These are phyloP conservation scores for Phymorhynchus buccinoides DNA, from an alignment of 1,140 invertebrate species.

Conservation along the genomic window DNA sequence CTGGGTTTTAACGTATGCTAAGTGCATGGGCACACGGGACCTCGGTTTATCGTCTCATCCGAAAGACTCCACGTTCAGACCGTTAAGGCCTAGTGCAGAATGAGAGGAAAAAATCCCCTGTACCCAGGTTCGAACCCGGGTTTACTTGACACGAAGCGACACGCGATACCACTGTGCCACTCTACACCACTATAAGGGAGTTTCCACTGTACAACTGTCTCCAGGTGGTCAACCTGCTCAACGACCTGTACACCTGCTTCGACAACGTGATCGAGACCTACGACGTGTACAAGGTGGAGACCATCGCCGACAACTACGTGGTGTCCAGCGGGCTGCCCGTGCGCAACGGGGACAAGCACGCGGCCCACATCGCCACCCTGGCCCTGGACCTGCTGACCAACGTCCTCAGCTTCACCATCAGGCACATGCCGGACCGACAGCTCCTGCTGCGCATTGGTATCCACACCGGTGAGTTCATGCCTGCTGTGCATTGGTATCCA, in stretches of 20 bases:
- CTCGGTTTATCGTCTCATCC: no score
- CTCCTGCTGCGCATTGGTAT: slow-evolving; percentile 56
- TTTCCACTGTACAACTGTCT: no score
- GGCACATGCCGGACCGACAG: slow-evolving; percentile 69
- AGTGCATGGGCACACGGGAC: no score
- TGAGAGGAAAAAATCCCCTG: no score
- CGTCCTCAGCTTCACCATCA: slow-evolving; percentile 75
- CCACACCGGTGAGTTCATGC: slow-evolving; percentile 63
- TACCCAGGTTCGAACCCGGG: no score
- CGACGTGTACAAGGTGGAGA: slow-evolving; percentile 92
- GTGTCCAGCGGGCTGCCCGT: slow-evolving; percentile 53
- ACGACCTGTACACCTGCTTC: slow-evolving; percentile 96
- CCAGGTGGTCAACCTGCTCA: slow-evolving; percentile 81
- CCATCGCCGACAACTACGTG: slow-evolving; percentile 38
- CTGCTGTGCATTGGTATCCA: no score
- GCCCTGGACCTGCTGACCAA: slow-evolving; percentile 76
- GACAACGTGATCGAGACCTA: slow-evolving; percentile 96
- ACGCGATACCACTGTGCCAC: no score
- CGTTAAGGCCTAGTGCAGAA: no score
- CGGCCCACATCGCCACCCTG: slow-evolving; percentile 79
- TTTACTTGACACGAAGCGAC: no score
- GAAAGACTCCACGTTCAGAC: no score
- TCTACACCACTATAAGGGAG: no score
- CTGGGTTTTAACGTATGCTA: no score
- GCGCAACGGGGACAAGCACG: slow-evolving; percentile 72